phyloP scores from a whole-genome alignment of 2,888 invertebrate genomes.

The Brachylomia viminalis region DNA sequence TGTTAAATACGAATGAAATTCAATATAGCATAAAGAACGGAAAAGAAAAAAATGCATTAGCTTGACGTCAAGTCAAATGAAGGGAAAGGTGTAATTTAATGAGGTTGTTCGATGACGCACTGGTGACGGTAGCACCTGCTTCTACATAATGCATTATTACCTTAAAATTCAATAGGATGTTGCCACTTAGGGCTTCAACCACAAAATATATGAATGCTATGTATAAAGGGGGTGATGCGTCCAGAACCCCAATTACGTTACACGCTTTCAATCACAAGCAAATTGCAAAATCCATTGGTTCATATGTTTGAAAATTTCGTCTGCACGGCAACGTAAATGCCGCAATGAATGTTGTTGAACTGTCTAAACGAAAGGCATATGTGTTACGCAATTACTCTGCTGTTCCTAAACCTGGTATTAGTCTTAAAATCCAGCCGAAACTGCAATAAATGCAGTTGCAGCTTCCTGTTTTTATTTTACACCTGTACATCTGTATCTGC shows the following conservation, averaged over 20 bases:
- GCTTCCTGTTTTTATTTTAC: constrained; percentile 18
- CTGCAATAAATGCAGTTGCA: constrained; percentile 1
- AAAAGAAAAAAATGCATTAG: constrained; percentile 32
- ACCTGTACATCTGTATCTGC: constrained; percentile 29
- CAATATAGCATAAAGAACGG: constrained; percentile 9
- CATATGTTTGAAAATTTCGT: neutral
- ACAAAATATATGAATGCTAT: constrained; percentile 15
- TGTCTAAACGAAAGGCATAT: neutral
- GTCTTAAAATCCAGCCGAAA: neutral
- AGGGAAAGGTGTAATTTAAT: constrained; percentile 49
- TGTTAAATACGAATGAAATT: constrained; percentile 14
- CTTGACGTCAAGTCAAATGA: constrained; percentile 36
- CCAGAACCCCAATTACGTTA: neutral
- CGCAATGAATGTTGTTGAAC: neutral
- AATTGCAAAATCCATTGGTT: neutral
- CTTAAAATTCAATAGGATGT: constrained; percentile 22
- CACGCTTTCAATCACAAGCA: neutral
- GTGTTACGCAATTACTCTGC: neutral
- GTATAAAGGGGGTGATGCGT: neutral
- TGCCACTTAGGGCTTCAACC: constrained; percentile 6
- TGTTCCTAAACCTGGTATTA: neutral
- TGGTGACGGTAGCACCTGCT: constrained; percentile 35
- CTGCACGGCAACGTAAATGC: neutral
- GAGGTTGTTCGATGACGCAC: constrained; percentile 38
- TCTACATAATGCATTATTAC: constrained; percentile 26